These are phyloP conservation scores for Camelus dromedarius DNA, from an alignment of 2,113 vertebrate species.

Conservation along the genomic window DNA sequence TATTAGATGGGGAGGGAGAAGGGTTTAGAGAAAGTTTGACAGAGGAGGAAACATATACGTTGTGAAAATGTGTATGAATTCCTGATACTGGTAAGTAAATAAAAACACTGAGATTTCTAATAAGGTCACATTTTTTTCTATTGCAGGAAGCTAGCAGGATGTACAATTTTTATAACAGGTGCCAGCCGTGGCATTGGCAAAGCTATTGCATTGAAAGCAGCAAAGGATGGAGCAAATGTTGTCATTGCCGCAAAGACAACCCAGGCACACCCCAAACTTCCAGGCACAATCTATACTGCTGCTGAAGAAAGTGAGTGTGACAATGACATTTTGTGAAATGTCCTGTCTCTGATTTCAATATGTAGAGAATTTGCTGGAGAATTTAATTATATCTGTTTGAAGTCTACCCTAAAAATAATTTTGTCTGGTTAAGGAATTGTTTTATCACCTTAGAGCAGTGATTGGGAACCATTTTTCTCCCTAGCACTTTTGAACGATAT, in stretches of 20 bases:
- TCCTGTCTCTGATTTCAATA: neutral
- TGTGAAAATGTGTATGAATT: neutral
- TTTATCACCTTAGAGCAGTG: neutral
- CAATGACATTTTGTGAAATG: neutral
- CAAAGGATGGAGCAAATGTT: conserved; percentile 96
- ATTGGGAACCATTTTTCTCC: conserved; percentile 7
- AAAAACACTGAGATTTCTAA: conserved; percentile 43
- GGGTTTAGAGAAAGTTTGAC: neutral
- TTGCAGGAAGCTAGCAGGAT: conserved; percentile 94
- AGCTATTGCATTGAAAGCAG: conserved; percentile 97
- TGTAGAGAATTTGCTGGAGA: neutral
- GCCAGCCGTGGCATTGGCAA: conserved; percentile 98
- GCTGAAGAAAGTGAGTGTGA: conserved; percentile 93
- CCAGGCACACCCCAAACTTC: conserved; percentile 93
- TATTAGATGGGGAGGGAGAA: neutral
- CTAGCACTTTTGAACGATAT: neutral
- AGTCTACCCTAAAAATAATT: conserved; percentile 33
- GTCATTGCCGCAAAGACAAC: conserved; percentile 97
- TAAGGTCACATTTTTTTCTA: neutral
- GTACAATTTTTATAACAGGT: conserved; percentile 96
- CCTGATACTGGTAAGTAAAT: neutral
- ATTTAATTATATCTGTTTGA: conserved; percentile 20
- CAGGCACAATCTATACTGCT: conserved; percentile 96
- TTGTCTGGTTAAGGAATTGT: conserved; percentile 29
- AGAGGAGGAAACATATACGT: neutral